phyloP scores from a whole-genome alignment of 2,888 invertebrate genomes.

The Aspidapion aeneum region DNA sequence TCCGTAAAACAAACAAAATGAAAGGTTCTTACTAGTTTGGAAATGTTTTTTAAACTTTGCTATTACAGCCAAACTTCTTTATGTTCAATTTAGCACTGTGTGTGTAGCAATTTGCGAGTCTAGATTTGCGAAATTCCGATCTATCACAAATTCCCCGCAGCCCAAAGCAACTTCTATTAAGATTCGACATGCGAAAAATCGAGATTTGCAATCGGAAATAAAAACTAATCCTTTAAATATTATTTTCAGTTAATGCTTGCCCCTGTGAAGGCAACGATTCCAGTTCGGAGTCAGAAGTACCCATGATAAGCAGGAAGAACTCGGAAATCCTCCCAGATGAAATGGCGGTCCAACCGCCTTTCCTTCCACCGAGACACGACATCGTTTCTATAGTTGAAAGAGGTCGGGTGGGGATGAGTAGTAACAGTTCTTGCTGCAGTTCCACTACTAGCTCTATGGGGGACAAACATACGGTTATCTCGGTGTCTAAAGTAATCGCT shows the following conservation, averaged over 20 bases:
- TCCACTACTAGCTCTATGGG: constrained; percentile 55
- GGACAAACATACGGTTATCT: constrained; percentile 36
- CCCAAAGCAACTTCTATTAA: too few relatives aligned
- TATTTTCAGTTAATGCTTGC: constrained; percentile 60
- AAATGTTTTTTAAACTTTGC: too few relatives aligned
- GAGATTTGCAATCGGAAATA: too few relatives aligned
- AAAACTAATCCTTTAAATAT: too few relatives aligned
- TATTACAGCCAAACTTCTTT: too few relatives aligned
- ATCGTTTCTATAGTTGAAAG: constrained; percentile 53
- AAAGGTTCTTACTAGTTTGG: too few relatives aligned
- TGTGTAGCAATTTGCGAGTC: too few relatives aligned
- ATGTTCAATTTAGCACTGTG: too few relatives aligned
- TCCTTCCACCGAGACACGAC: constrained; percentile 39
- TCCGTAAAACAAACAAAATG: too few relatives aligned
- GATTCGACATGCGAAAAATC: too few relatives aligned
- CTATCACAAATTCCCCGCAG: too few relatives aligned
- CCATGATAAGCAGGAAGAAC: constrained; percentile 22
- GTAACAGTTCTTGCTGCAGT: constrained; percentile 52
- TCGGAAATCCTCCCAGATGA: constrained; percentile 38
- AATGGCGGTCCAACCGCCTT: constrained; percentile 51
- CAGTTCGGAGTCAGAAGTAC: constrained; percentile 70
- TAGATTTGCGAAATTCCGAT: too few relatives aligned
- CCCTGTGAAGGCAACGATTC: constrained; percentile 62
- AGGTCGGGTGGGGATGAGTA: constrained; percentile 49
- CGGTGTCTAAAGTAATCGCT: constrained; percentile 40